Base-by-base conservation (phyloP, 2,113 vertebrate species). In the Pteruthius melanotis region DNA sequence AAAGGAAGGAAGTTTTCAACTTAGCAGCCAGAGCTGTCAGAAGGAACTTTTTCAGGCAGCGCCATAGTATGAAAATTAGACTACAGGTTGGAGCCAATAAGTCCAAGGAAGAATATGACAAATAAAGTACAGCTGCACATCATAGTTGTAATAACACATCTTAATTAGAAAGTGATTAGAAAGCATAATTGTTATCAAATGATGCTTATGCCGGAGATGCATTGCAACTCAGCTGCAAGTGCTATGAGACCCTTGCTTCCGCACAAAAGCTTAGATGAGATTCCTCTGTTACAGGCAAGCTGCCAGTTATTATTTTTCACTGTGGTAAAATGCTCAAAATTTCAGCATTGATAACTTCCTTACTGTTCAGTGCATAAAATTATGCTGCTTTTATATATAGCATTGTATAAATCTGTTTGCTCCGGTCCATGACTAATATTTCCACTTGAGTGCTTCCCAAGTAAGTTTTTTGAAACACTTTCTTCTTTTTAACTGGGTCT, bases 81-180 rank as follows among this genome's bases (percentile, higher is more conserved):
- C 57, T 86, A 68, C 57, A 90, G 40, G 76, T 88, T 74, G 76
- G 13, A 89, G 54, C 26, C 22, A 89, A 1, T 61, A 80, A 92
- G 45, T 69, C 63, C 35, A 83, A 61, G 33, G 24, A 95, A 89
- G 63, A 87, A 69, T 40, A 92, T 40, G 17, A 80, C 57, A 86
- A 91, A 79, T 75, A 82, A 89, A 79, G 20, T 83, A 83, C 83
- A 91, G 59, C 80, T 83, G 50, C 7, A 5, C 59, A 69, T 86
- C 13, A 0, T 56, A 81, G 89, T 93, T 91, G 15, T 87, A 92
- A 89, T 94, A 96, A 84, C 74, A 64, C 23, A 59, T 30, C 68
- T 83, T 92, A 94, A 91, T 96, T 93, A 94, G 47, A 90, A 90
- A 86, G 78, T 84, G n/a, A 94, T 87, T 93, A 90, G 82, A 94